These are phyloP conservation scores for Hydrozoanthus gracilis DNA, from an alignment of 92 coral and sea anemone genomes.

Conservation along the genomic window DNA sequence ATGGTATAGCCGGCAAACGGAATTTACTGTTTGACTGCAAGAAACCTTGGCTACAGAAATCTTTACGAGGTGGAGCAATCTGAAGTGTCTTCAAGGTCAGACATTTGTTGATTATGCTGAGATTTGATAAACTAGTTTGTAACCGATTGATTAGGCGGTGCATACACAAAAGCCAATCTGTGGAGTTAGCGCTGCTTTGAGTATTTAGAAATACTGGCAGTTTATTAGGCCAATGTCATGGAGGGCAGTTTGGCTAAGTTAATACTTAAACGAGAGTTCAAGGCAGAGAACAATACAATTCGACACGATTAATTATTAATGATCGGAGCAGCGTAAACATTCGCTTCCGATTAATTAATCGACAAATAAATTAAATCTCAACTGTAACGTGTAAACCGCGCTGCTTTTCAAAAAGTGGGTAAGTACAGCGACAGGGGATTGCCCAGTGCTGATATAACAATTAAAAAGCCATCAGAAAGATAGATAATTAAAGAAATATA, in stretches of 20 bases:
- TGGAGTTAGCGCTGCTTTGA: neutral
- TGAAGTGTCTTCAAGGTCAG: slow-evolving; percentile 30
- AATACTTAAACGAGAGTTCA: neutral
- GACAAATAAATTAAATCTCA: slow-evolving; percentile 31
- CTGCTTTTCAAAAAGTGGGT: slow-evolving; percentile 24
- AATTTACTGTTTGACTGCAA: slow-evolving; percentile 20
- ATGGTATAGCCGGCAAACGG: slow-evolving; percentile 13
- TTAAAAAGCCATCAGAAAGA: neutral
- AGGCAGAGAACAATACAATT: neutral
- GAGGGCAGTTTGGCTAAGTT: neutral
- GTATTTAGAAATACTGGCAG: neutral
- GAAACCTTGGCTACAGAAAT: slow-evolving; percentile 14
- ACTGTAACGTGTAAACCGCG: slow-evolving; percentile 40
- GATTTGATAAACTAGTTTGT: slow-evolving; percentile 50
- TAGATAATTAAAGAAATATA: neutral
- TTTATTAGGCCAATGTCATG: neutral
- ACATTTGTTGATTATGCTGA: slow-evolving; percentile 22
- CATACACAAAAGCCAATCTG: neutral
- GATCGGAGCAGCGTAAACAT: slow-evolving; percentile 8
- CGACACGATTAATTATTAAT: neutral
- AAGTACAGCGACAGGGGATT: slow-evolving; percentile 40
- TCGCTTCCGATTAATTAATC: slow-evolving; percentile 37
- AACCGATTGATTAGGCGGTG: slow-evolving; percentile 9
- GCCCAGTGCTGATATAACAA: slow-evolving; percentile 27
- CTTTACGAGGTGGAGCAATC: slow-evolving; percentile 7